Base-by-base conservation (phyloP, 2,797 vertebrate genomes). In the Pelochelys cantorii region DNA sequence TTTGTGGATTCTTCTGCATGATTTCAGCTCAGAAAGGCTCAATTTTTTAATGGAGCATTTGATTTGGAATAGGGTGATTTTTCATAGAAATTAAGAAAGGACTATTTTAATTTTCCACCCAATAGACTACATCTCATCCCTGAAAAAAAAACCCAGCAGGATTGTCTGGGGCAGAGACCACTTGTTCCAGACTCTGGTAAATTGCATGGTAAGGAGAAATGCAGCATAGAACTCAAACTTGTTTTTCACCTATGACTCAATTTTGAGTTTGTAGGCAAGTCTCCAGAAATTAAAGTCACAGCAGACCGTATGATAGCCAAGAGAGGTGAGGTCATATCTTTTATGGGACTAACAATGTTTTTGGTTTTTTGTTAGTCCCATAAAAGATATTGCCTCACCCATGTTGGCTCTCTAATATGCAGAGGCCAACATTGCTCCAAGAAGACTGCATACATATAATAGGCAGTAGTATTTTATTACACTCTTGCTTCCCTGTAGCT, bases 1-100 rank as follows among this genome's bases (percentile, higher is more conserved):
- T 91, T 53, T 42, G 0, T 13, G 84, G 60, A 18, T 78, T 93
- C 75, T 37, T 57, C 91, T 18, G 9, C 88, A 86, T 22, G 29
- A 83, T 93, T 95, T 94, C 60, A 91, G 20, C 20, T 22, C 34
- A 37, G 18, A 71, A 11, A 3, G 18, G 68, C 5, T 71, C 34
- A 23, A 85, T 82, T 95, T 48, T 60, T 80, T 94, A 95, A 79
- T 77, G 71, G 93, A 86, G 80, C 3, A 23, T 81, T 97, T 94
- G 74, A 7, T 91, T 79, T 56, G 42, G 93, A 87, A 81, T 20
- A 1, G 17, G 84, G 53, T 23, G 15, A 48, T 48, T 48, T 94
- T 34, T 7, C 1, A 0, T 37, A 84, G 86, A 77, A 79, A 82
- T 12, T 83, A 89, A 7, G 74, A 75, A 84, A 29, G 82, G 71